Percentiles rank a stretch among this genome's conserved stretches.
Conservation (phyloP, 2,113 vertebrate species). For the Buteo buteo region DNA sequence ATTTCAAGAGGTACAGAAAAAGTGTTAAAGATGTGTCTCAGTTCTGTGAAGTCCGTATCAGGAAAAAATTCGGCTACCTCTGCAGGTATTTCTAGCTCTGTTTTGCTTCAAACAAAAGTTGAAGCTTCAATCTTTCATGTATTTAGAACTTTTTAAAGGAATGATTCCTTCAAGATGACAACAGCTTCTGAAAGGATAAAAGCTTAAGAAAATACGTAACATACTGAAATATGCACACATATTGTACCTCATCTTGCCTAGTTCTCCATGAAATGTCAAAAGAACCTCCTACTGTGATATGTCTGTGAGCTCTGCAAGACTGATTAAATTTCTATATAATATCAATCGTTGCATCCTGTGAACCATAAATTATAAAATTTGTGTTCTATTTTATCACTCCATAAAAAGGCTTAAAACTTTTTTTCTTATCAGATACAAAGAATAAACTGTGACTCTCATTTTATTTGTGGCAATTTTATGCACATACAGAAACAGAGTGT, state of each 20-base stretch:
- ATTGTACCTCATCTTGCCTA: constrained; percentile 68
- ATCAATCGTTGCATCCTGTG: constrained; percentile 69
- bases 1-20: not conserved
- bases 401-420: constrained; percentile 65
- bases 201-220: constrained; percentile 50
- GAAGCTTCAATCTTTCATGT: not conserved
- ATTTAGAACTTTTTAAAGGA: not conserved
- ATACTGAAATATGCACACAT: constrained; percentile 65
- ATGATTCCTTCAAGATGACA: constrained; percentile 41
- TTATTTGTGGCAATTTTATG: constrained; percentile 49
- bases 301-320: constrained; percentile 69
- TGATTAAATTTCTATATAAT: constrained; percentile 78
- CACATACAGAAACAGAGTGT: not conserved
- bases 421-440: not conserved
- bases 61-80: not conserved
- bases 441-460: constrained; percentile 26
- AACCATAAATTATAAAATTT: constrained; percentile 78
- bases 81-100: not conserved
- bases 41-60: not conserved
- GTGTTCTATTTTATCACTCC: constrained; percentile 69
- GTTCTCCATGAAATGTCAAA: constrained; percentile 79
- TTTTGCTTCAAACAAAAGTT: not conserved
- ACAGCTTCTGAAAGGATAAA: constrained; percentile 48
- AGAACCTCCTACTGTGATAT: constrained; percentile 74
- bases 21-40: not conserved